phyloP scores from a whole-genome alignment of 2,113 vertebrate species.

The Spilogale gracilis region DNA sequence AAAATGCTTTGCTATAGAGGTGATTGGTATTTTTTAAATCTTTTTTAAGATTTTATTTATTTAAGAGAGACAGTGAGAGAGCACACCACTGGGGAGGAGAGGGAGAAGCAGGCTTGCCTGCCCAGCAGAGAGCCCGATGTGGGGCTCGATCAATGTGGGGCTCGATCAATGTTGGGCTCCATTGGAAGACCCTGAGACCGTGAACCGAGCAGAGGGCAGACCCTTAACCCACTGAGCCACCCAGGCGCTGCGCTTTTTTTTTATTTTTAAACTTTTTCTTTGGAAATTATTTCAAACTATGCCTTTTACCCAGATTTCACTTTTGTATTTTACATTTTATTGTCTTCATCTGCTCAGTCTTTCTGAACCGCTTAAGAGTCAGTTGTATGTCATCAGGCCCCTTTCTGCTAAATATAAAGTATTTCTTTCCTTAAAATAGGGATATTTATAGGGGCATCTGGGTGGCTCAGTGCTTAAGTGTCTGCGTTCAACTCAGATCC shows the following conservation, averaged over 20 bases:
- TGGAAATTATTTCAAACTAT: neutral
- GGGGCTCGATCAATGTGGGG: no score
- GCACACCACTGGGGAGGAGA: no score
- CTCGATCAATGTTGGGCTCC: no score
- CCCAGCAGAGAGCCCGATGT: no score
- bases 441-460: neutral
- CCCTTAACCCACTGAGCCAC: no score
- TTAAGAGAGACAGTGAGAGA: neutral
- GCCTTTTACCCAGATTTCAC: neutral
- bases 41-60: neutral
- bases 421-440: neutral
- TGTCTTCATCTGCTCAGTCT: neutral
- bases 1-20: neutral
- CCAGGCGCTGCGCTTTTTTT: neutral
- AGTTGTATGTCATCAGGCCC: neutral
- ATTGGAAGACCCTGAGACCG: no score
- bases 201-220: no score
- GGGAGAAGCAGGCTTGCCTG: no score
- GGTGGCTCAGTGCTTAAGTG: neutral
- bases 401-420: neutral
- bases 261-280: neutral
- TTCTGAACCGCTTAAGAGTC: neutral
- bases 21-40: neutral
- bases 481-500: neutral
- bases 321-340: neutral